Percentiles rank a stretch among this genome's conserved stretches.
These are phyloP conservation scores for Probosciger aterrimus DNA, from an alignment of 2,113 vertebrate genomes.

Conservation along the genomic window DNA sequence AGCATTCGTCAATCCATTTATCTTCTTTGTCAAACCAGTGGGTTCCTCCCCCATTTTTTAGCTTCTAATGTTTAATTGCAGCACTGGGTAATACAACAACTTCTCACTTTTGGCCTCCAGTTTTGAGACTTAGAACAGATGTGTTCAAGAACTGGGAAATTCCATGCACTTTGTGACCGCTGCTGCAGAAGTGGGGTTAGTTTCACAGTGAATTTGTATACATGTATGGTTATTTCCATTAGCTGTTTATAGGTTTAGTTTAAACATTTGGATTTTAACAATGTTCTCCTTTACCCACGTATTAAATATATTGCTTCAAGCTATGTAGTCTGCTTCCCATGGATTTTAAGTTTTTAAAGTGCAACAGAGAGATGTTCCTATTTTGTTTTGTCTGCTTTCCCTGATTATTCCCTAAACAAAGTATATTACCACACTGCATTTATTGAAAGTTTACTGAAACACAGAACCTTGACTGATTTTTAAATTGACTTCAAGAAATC, in stretches of 20 bases:
- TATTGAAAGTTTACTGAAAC: not conserved
- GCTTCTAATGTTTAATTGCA: not conserved
- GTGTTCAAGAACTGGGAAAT: not conserved
- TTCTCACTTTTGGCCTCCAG: not conserved
- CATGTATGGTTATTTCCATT: not conserved
- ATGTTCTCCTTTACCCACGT: not conserved
- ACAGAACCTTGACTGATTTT: not conserved
- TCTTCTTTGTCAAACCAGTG: not conserved
- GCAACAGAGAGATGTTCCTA: not conserved
- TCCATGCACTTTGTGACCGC: not conserved
- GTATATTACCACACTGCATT: not conserved
- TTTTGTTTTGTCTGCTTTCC: not conserved
- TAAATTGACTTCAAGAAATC: not conserved
- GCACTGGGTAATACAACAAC: not conserved
- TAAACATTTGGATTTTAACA: not conserved
- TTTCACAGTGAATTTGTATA: not conserved
- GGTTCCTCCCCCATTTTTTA: not conserved
- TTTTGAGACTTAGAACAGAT: not conserved
- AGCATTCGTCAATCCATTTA: not conserved
- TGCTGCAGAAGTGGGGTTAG: not conserved
- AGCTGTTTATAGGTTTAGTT: not conserved
- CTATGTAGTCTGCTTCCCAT: not conserved
- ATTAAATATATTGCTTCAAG: not conserved
- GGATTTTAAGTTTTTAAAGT: not conserved
- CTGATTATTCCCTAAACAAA: not conserved